Base-by-base conservation (phyloP, 2,113 vertebrate species). In the Craseonycteris thonglongyai region DNA sequence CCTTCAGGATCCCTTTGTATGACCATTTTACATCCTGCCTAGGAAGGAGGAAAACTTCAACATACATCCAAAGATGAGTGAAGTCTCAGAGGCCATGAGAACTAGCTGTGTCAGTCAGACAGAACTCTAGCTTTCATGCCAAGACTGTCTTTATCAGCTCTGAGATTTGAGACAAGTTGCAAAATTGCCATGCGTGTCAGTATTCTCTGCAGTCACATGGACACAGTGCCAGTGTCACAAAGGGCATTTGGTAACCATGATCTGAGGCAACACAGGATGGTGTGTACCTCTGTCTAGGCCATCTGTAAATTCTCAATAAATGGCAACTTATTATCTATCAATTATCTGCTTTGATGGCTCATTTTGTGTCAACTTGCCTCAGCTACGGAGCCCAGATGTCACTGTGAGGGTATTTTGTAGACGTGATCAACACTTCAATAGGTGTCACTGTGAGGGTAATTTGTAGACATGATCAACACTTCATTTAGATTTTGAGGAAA, bases 61-160 rank as follows among this genome's bases (percentile, higher is more conserved):
- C n/a, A 26, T 1, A 5, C 0, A n/a, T 1, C 7, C 35, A 28
- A 16, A 9, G 21, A 71, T 26, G 30, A 40, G 51, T 4, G 14
- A 30, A 26, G 2, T 14, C n/a, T 76, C 16, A 24, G 54, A 59
- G 51, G 7, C 22, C 22, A 14, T 15, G 18, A 42, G 63, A 30
- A 22, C 11, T 40, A 13, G 2, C 30, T 26, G 4, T 0, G n/a
- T 26, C 26, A 45, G 65, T 7, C 18, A 12, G 69, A 26, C 11
- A 42, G 76, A 40, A 28, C 22, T 35, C n/a, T n/a, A 38, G 61
- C 45, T 24, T 28, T 61, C 40, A 14, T 45, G 35, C 35, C 22
- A 4, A 76, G 40, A 6, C 3, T 30, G n/a, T n/a, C 16, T 68
- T 51, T 30, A 24, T 8, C n/a, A 49, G 68, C 42, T 85, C 21